Evolutionary conservation across 2,888 invertebrate genomes (phyloP).

Genomic region (Ophonus ardosiacus): DNA sequence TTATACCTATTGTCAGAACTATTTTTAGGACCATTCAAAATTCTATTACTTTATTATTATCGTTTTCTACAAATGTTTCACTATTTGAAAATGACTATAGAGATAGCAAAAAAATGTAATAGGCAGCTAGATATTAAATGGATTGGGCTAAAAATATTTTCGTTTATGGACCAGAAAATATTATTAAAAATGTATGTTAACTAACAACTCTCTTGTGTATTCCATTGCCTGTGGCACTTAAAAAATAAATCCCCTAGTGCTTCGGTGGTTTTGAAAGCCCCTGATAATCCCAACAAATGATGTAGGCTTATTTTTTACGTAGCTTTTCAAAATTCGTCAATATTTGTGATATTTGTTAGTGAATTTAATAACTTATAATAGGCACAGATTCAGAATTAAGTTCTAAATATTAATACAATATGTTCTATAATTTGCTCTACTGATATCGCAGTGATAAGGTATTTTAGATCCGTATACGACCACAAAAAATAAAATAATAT

Average conservation of each 20-base stretch:
- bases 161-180: neutral
- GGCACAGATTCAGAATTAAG: no score
- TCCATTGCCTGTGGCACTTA: neutral
- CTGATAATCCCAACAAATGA: neutral
- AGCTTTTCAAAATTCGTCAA: no score
- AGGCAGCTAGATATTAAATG: neutral
- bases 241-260: neutral
- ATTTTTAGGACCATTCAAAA: neutral
- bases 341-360: no score
- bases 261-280: neutral
- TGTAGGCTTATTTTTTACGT: neutral
- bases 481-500: no score
- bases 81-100: neutral
- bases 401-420: no score
- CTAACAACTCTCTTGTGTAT: neutral
- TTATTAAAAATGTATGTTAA: neutral
- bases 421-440: no score
- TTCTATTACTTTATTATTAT: neutral
- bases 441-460: no score
- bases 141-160: neutral
- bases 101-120: neutral
- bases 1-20: no score
- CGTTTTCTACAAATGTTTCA: neutral
- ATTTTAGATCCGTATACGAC: no score
- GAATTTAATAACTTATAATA: no score